phyloP scores from a whole-genome alignment of 2,888 invertebrate species.

The Archaeoteleia sp. region DNA sequence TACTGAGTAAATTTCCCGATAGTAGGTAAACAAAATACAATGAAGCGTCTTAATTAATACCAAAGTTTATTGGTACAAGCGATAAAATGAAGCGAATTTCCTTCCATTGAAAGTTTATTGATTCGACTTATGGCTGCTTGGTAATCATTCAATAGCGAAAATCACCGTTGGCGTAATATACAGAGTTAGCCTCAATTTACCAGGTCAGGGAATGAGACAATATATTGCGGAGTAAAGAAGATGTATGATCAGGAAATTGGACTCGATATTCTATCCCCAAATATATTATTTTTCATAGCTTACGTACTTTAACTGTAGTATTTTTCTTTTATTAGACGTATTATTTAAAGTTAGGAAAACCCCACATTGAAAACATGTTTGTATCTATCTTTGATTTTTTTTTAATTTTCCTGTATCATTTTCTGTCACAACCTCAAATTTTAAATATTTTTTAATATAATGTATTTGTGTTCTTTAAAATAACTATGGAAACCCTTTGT shows the following conservation, averaged over 20 bases:
- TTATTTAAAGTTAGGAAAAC: too few species aligned
- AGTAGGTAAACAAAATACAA: constrained; percentile 18
- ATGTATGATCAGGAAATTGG: constrained; percentile 20
- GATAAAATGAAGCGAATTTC: constrained; percentile 26
- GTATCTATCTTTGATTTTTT: too few species aligned
- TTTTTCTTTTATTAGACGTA: too few species aligned
- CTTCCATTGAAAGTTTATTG: constrained; percentile 29
- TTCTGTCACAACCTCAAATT: too few species aligned
- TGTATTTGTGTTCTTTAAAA: too few species aligned
- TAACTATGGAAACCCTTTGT: too few species aligned
- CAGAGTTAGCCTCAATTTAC: constrained; percentile 38
- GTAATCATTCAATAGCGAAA: constrained; percentile 39
- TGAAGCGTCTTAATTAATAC: constrained; percentile 18
- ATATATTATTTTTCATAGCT: too few species aligned
- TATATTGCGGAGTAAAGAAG: constrained; percentile 31
- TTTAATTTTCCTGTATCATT: too few species aligned
- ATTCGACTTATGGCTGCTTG: constrained; percentile 42
- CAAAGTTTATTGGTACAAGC: constrained; percentile 14
- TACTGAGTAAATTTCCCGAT: constrained; percentile 13
- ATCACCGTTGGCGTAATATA: constrained; percentile 23
- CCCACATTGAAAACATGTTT: too few species aligned
- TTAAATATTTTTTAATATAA: too few species aligned
- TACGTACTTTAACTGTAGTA: too few species aligned
- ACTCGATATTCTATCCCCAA: constrained; percentile 20
- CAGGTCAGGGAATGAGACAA: constrained; percentile 40